Base-by-base conservation (phyloP, 2,113 vertebrate species). In the Dipodomys merriami region DNA sequence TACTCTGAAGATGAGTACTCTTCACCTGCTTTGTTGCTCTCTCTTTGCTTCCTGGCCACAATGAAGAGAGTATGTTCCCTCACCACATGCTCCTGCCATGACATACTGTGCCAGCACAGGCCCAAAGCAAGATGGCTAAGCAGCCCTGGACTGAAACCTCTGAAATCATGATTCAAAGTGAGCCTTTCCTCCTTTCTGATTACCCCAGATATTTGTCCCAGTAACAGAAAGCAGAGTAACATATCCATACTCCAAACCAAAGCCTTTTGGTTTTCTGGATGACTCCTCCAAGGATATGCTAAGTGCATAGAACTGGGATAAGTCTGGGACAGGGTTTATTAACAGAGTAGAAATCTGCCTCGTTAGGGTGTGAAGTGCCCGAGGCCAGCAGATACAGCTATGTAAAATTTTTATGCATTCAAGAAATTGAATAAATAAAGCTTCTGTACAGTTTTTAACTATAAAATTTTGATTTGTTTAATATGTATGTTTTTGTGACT, bases 391-490 rank as follows among this genome's bases (percentile, higher is more conserved):
- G 81, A 92, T 65, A 89, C 18, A 80, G 22, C 60, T 83, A 49
- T 76, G 5, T 83, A 71, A 72, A 22, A 62, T 72, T 95, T 62
- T 86, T 62, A 79, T 6, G 74, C 69, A 60, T 64, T 83, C 78
- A 68, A 83, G 35, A 25, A 89, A 93, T 77, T 93, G 86, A 83
- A 71, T 60, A 35, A 83, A 71, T 60, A 35, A 83, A 84, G 4
- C 60, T 84, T 68, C 82, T 65, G 92, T 88, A 88, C 25, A 39
- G 49, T 82, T 57, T 57, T 23, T 84, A 93, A 88, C 33, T 93
- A 35, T 92, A 29, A 85, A 83, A 90, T 81, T 90, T 90, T 81
- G 13, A 64, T 91, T 91, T 93, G 19, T 67, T 89, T 72, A 33
- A 73, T 82, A 8, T 94, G 35, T 86, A 68, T 49, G 27, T 6